A percentile compares a stretch with the other conserved stretches of the same genome.
Evolutionary conservation across 2,888 invertebrate genomes (phyloP).

Genomic region (Eupithecia subfuscata): DNA sequence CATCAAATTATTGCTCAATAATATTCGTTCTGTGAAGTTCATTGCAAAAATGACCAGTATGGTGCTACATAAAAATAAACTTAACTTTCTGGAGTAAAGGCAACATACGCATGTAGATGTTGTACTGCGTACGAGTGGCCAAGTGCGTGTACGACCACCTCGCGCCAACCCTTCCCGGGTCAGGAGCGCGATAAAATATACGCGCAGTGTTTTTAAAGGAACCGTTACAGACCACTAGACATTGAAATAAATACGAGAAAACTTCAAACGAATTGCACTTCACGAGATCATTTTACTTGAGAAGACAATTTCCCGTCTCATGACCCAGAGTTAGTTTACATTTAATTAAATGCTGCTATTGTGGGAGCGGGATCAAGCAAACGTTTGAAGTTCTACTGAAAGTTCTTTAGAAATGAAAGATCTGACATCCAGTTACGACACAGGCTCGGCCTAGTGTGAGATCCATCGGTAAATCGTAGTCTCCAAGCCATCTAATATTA

Average conservation of each 20-base stretch:
- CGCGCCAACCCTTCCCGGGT: constrained; percentile 13
- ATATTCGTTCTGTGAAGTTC: no score
- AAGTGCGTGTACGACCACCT: not conserved
- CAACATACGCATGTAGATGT: not conserved
- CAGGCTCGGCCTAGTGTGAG: no score
- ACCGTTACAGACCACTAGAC: not conserved
- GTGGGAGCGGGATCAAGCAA: not conserved
- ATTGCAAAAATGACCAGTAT: no score
- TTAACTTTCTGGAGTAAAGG: no score
- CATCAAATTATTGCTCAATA: no score
- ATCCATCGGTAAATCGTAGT: no score
- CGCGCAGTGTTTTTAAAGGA: not conserved
- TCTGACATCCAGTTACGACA: not conserved
- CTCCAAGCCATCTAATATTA: no score
- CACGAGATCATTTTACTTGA: not conserved
- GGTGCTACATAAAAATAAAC: no score
- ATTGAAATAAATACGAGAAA: not conserved
- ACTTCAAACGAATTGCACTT: not conserved
- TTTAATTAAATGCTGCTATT: not conserved
- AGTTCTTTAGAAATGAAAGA: not conserved
- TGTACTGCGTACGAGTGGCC: not conserved
- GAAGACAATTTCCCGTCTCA: not conserved
- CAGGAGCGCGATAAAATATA: constrained; percentile 18
- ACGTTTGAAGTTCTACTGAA: not conserved
- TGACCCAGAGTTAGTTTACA: not conserved